These are phyloP conservation scores for Myripristis jacobus DNA, from an alignment of 2,797 vertebrate genomes.

Conservation along the genomic window DNA sequence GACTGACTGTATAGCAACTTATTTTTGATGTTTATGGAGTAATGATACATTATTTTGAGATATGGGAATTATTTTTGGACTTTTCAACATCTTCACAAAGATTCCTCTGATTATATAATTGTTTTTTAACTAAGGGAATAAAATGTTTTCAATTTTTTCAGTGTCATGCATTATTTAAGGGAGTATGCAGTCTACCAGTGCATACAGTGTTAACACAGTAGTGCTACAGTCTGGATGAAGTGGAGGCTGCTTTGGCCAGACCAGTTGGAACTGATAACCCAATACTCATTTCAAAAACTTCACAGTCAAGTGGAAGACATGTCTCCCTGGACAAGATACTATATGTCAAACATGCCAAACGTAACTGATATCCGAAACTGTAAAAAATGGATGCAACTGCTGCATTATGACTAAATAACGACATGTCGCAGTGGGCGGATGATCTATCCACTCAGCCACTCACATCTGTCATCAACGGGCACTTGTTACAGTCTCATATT, in stretches of 20 bases:
- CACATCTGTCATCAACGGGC: neutral
- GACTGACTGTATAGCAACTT: neutral
- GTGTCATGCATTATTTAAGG: neutral
- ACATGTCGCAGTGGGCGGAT: neutral
- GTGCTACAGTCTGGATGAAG: neutral
- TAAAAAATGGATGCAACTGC: neutral
- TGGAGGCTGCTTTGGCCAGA: conserved; percentile 8
- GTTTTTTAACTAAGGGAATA: neutral
- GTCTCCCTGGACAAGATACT: neutral
- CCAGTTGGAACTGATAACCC: neutral
- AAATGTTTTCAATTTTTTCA: neutral
- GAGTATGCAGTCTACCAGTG: neutral
- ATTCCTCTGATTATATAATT: neutral
- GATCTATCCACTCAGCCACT: neutral
- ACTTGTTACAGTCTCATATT: neutral
- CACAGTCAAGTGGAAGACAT: neutral
- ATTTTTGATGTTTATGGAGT: neutral
- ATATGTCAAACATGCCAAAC: neutral
- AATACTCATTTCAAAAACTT: neutral
- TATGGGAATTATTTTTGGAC: conserved; percentile 4
- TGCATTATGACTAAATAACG: neutral
- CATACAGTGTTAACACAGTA: neutral
- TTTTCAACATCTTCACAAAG: neutral
- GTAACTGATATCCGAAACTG: neutral
- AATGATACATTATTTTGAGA: neutral